phyloP scores from a whole-genome alignment of 2,888 invertebrate species.

The Oscheius sp. region DNA sequence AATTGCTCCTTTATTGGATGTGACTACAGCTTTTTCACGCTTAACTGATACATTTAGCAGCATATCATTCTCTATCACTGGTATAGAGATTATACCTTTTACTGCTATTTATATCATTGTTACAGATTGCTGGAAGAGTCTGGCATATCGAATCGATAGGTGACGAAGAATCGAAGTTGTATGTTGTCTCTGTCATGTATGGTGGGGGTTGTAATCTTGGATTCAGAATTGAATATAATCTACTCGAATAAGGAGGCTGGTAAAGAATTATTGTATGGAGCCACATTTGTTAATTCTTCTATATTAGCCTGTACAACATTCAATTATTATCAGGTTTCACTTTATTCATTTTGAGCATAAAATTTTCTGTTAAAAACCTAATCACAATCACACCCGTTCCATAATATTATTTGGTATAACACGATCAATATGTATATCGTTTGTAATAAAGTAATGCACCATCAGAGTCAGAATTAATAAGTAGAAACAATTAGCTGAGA shows the following conservation, averaged over 20 bases:
- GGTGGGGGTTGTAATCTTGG: constrained; percentile 34
- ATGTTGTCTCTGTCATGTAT: constrained; percentile 47
- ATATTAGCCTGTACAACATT: constrained; percentile 41
- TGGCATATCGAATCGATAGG: constrained; percentile 44
- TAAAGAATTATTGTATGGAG: constrained; percentile 45
- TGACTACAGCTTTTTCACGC: constrained; percentile 30
- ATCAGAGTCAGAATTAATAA: constrained; percentile 35
- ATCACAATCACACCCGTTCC: constrained; percentile 3
- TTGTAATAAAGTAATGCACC: constrained; percentile 33
- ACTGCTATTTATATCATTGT: not conserved
- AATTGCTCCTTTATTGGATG: constrained; percentile 40
- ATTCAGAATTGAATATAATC: constrained; percentile 31
- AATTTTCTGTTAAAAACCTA: constrained; percentile 1
- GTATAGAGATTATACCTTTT: constrained; percentile 8
- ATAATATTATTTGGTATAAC: constrained; percentile 26
- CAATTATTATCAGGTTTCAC: constrained; percentile 46
- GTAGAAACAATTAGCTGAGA: constrained; percentile 44
- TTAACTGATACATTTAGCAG: constrained; percentile 44
- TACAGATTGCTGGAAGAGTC: constrained; percentile 44
- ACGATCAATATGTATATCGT: not conserved
- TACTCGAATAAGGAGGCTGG: constrained; percentile 35
- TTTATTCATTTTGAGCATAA: not conserved
- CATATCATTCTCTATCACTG: constrained; percentile 42
- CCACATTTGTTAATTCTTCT: constrained; percentile 19
- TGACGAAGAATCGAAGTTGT: not conserved